These are phyloP conservation scores for Sycophila sp. DNA, from an alignment of 1,140 invertebrate species.

Conservation along the genomic window DNA sequence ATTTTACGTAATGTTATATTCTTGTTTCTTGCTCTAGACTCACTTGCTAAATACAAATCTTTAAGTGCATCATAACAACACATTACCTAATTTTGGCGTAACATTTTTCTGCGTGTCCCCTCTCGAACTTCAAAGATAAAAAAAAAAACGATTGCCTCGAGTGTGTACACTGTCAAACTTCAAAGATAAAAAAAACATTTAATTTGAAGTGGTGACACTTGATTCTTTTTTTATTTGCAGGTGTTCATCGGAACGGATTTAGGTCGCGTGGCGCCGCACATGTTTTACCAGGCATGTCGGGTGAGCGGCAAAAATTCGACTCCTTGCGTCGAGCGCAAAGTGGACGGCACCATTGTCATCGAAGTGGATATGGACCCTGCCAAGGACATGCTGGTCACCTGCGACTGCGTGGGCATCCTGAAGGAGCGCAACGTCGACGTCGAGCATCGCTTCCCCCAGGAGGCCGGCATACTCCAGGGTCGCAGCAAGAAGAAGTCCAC, in stretches of 20 bases:
- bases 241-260: conserved; percentile 94
- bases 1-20: too few relatives aligned
- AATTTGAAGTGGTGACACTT: too few relatives aligned
- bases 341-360: conserved; percentile 94
- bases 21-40: too few relatives aligned
- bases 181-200: too few relatives aligned
- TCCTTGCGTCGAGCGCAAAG: conserved; percentile 85
- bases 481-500: conserved; percentile 94
- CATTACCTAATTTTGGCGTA: too few relatives aligned
- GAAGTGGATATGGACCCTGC: conserved; percentile 89
- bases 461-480: conserved; percentile 67
- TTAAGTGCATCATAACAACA: too few relatives aligned
- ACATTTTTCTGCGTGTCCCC: too few relatives aligned
- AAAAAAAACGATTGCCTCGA: too few relatives aligned
- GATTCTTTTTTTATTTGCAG: too few relatives aligned
- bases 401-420: conserved; percentile 87
- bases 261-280: conserved; percentile 86
- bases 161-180: too few relatives aligned
- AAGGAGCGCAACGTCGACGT: conserved; percentile 97
- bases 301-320: conserved; percentile 97
- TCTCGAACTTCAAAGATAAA: too few relatives aligned
- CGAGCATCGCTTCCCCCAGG: conserved; percentile 89
- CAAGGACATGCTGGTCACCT: conserved; percentile 90
- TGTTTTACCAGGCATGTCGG: conserved; percentile 95
- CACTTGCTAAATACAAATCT: too few relatives aligned